Evolutionary conservation across 2,113 vertebrate species (phyloP).

Genomic region (Psophia crepitans): DNA sequence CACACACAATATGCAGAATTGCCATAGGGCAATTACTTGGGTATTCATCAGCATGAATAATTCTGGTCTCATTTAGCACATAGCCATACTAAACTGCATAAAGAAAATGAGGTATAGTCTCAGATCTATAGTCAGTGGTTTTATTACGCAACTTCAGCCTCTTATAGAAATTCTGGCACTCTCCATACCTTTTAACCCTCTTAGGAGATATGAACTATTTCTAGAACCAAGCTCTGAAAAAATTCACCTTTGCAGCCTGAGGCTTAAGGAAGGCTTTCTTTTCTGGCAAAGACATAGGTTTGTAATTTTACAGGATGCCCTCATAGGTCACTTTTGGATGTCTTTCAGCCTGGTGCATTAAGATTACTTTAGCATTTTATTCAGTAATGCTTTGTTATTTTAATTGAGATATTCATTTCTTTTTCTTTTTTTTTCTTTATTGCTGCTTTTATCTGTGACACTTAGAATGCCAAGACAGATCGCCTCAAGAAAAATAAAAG

Average conservation of each 20-base stretch:
- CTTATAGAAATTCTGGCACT: not conserved
- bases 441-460: not conserved
- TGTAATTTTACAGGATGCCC: not conserved
- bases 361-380: conserved; percentile 3
- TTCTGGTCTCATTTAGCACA: not conserved
- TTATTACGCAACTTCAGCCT: not conserved
- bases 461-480: not conserved
- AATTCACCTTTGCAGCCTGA: not conserved
- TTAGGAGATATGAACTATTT: not conserved
- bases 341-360: not conserved
- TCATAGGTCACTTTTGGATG: not conserved
- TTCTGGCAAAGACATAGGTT: not conserved
- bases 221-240: not conserved
- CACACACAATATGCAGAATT: not conserved
- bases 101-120: not conserved
- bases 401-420: not conserved
- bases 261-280: not conserved
- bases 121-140: not conserved
- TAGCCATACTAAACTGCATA: not conserved
- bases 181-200: not conserved
- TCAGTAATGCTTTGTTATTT: conserved; percentile 30
- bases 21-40: not conserved
- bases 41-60: conserved; percentile 8
- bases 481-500: not conserved
- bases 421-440: not conserved